phyloP scores from a whole-genome alignment of 2,888 invertebrate species.

The Idaea dimidiata region DNA sequence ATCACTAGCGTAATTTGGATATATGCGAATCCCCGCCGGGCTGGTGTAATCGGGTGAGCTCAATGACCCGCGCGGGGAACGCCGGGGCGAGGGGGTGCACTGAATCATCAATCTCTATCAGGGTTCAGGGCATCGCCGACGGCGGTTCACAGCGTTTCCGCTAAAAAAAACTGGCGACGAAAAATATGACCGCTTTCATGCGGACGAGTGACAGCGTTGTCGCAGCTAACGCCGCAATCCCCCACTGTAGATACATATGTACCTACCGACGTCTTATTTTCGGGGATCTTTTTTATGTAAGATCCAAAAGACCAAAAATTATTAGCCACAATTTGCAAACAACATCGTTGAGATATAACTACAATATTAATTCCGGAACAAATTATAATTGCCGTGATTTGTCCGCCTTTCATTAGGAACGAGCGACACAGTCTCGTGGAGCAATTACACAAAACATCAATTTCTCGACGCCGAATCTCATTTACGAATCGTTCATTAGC shows the following conservation, averaged over 20 bases:
- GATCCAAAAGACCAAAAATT: constrained; percentile 3
- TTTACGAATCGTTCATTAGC: constrained; percentile 69
- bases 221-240: constrained; percentile 14
- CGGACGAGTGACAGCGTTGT: constrained; percentile 40
- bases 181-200: constrained; percentile 63
- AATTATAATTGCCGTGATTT: constrained; percentile 27
- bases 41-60: constrained; percentile 67
- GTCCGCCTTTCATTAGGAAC: constrained; percentile 27
- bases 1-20: constrained; percentile 77
- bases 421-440: constrained; percentile 30
- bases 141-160: constrained; percentile 50
- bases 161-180: constrained; percentile 59
- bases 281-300: constrained; percentile 13
- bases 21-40: constrained; percentile 72
- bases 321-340: constrained; percentile 8
- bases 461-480: constrained; percentile 58
- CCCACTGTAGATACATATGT: constrained; percentile 5
- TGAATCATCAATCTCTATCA: constrained; percentile 78
- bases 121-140: constrained; percentile 57
- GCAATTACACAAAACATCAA: constrained; percentile 72
- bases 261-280: constrained; percentile 17
- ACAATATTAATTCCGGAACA: constrained; percentile 18
- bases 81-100: constrained; percentile 35
- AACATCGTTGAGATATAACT: constrained; percentile 9
- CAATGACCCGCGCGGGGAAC: constrained; percentile 57